Conservation (phyloP, 2,797 vertebrate species). For the Sebastes wilsoni region DNA sequence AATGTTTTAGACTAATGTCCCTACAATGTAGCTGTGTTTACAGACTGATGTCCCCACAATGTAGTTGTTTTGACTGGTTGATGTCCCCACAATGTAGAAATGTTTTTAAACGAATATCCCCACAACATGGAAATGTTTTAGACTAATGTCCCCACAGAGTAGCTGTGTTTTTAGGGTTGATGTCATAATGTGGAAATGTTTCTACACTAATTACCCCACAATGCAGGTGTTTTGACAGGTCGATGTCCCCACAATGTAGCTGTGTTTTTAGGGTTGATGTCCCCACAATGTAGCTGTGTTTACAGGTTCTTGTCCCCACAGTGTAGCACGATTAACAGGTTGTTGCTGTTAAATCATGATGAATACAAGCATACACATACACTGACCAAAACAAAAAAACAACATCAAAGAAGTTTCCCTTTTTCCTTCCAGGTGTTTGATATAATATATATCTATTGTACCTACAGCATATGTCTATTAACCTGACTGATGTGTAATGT, state of each 20-base stretch:
- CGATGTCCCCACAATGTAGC: not conserved
- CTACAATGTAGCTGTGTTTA: not conserved
- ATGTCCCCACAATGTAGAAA: not conserved
- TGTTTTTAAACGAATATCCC: not conserved
- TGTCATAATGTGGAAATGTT: no score
- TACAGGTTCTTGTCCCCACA: not conserved
- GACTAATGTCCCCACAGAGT: not conserved
- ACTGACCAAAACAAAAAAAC: not conserved
- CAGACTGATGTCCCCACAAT: not conserved
- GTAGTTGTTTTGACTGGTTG: not conserved
- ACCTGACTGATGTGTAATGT: slow-evolving; percentile 29
- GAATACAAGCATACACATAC: not conserved
- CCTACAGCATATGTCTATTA: slow-evolving; percentile 16
- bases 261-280: not conserved
- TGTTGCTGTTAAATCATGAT: not conserved
- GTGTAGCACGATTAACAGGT: not conserved
- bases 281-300: not conserved
- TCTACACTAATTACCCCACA: no score
- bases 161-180: not conserved
- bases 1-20: not conserved
- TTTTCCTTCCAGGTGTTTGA: not conserved
- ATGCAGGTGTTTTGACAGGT: not conserved
- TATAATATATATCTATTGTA: not conserved
- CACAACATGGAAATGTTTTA: not conserved
- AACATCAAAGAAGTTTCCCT: not conserved